These are phyloP conservation scores for Agapornis roseicollis DNA, from an alignment of 2,113 vertebrate species.

Conservation along the genomic window DNA sequence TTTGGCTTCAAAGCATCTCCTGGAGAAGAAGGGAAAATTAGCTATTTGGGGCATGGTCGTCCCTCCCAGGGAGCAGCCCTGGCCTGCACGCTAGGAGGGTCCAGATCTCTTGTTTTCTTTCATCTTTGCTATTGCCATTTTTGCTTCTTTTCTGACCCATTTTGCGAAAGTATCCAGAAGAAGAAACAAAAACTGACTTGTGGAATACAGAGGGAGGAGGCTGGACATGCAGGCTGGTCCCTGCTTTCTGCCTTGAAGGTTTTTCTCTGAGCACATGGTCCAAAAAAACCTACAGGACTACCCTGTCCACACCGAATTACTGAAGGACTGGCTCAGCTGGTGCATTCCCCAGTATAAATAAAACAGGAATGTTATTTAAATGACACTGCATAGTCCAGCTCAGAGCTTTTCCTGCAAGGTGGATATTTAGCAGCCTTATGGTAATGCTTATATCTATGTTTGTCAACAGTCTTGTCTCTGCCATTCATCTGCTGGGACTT, in stretches of 20 bases:
- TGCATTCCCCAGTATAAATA: neutral
- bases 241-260: neutral
- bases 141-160: neutral
- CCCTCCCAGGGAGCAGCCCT: neutral
- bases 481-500: neutral
- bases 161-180: neutral
- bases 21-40: neutral
- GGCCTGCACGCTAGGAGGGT: neutral
- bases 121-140: neutral
- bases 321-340: neutral
- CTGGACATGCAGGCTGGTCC: neutral
- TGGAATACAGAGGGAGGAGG: neutral
- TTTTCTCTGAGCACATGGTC: neutral
- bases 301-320: neutral
- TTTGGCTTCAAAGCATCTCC: neutral
- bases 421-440: neutral
- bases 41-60: neutral
- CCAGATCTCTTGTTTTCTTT: neutral
- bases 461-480: neutral
- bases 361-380: neutral
- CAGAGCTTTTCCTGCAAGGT: neutral
- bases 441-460: neutral
- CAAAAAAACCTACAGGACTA: neutral
- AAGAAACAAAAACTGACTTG: neutral
- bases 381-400: neutral